These are phyloP conservation scores for Leptinotarsa rubiginosa DNA, from an alignment of 2,888 invertebrate genomes.

Conservation along the genomic window DNA sequence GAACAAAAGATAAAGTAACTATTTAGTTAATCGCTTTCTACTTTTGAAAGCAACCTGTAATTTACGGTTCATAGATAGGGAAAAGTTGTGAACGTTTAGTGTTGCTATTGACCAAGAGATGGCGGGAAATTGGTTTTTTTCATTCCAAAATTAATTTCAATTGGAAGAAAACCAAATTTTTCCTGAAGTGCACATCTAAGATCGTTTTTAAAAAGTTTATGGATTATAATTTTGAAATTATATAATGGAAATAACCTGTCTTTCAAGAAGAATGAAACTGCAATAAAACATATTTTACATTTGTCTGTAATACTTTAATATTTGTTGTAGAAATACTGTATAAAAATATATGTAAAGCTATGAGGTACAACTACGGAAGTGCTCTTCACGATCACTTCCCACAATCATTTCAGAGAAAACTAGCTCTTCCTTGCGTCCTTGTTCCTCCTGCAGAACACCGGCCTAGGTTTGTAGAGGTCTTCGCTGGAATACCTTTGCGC, in stretches of 20 bases:
- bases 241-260: too few relatives aligned
- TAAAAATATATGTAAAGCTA: conserved; percentile 6
- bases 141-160: too few relatives aligned
- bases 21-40: too few relatives aligned
- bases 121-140: background rate
- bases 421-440: conserved; percentile 46
- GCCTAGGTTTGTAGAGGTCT: conserved; percentile 79
- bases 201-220: too few relatives aligned
- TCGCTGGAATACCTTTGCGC: conserved; percentile 76
- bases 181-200: too few relatives aligned
- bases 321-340: conserved; percentile 8
- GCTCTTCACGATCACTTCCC: background rate
- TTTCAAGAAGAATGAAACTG: background rate
- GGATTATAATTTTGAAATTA: too few relatives aligned
- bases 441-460: conserved; percentile 69
- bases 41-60: background rate
- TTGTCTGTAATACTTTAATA: background rate
- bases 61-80: too few relatives aligned
- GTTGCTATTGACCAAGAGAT: background rate
- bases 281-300: background rate
- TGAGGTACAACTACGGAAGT: background rate
- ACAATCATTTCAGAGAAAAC: background rate
- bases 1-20: too few relatives aligned
- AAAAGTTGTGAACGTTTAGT: background rate
- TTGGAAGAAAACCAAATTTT: too few relatives aligned